Percentiles rank a stretch among this genome's conserved stretches.
Evolutionary conservation across 2,797 vertebrate genomes (phyloP).

Genomic region (Poeciliopsis turneri): DNA sequence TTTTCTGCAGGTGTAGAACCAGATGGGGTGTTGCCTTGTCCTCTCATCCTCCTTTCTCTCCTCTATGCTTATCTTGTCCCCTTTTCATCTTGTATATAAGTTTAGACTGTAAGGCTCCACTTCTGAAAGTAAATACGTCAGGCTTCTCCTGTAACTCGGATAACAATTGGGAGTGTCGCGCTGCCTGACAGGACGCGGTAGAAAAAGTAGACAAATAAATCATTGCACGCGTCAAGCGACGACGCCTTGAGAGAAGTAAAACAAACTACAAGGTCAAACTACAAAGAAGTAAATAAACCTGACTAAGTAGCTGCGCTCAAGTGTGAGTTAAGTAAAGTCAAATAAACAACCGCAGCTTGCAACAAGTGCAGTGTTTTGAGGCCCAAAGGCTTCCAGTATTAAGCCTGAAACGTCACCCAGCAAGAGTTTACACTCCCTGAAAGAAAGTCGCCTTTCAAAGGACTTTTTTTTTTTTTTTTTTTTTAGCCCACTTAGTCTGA

Average conservation of each 20-base stretch:
- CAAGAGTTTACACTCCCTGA: slow-evolving; percentile 54
- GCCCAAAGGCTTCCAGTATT: slow-evolving; percentile 65
- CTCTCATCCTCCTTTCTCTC: neutral
- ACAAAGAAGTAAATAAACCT: slow-evolving; percentile 76
- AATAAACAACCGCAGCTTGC: slow-evolving; percentile 76
- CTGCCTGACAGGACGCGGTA: no score
- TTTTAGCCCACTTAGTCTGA: slow-evolving; percentile 91
- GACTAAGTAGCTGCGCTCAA: slow-evolving; percentile 60
- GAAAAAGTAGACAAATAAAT: no score
- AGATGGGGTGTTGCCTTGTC: neutral
- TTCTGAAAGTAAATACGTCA: no score
- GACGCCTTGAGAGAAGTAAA: neutral
- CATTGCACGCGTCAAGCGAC: no score
- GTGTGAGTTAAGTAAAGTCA: slow-evolving; percentile 76
- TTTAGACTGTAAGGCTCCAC: no score
- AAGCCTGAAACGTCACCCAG: slow-evolving; percentile 60
- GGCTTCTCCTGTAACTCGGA: no score
- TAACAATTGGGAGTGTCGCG: no score
- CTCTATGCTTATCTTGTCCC: neutral
- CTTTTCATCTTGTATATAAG: no score
- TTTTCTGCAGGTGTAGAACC: neutral
- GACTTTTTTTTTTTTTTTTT: slow-evolving; percentile 79
- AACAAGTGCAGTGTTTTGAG: slow-evolving; percentile 59
- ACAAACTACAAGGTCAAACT: slow-evolving; percentile 54
- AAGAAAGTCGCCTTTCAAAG: slow-evolving; percentile 78